phyloP scores from a whole-genome alignment of 2,797 vertebrate genomes.

The Sebastes wilsoni region DNA sequence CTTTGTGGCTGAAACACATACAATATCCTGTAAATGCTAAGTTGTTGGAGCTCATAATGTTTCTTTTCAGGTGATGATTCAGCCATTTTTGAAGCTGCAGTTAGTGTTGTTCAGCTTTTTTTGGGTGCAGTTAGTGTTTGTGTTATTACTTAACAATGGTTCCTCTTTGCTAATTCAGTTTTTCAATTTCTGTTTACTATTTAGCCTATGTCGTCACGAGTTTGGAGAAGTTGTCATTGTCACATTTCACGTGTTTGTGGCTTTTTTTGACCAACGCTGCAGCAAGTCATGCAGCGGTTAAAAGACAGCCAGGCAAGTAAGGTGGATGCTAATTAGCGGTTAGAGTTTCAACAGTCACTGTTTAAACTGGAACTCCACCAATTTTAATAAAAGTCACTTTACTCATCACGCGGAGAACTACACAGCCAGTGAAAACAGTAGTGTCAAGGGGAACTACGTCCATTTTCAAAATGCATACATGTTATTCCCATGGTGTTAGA shows the following conservation, averaged over 20 bases:
- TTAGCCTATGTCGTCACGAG: not conserved
- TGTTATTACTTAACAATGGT: not conserved
- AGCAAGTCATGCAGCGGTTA: not conserved
- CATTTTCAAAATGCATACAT: too few relatives aligned
- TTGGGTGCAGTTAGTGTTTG: not conserved
- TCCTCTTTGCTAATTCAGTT: not conserved
- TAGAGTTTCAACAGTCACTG: not conserved
- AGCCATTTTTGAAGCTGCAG: not conserved
- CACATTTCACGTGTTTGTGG: not conserved
- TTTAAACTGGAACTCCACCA: not conserved
- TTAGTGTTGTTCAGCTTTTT: not conserved
- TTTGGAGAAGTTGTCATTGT: not conserved
- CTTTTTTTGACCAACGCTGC: not conserved
- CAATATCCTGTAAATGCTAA: not conserved
- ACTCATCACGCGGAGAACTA: not conserved
- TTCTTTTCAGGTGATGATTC: not conserved
- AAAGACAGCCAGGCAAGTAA: not conserved
- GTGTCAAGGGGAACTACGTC: not conserved
- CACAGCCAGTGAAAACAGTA: not conserved
- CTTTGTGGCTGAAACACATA: not conserved
- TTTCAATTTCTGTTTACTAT: not conserved
- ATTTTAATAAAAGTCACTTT: not conserved
- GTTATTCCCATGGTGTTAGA: too few relatives aligned
- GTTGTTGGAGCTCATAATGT: not conserved
- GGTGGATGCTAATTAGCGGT: not conserved